These are phyloP conservation scores for Gallinago media DNA, from an alignment of 2,113 vertebrate genomes.

Conservation along the genomic window DNA sequence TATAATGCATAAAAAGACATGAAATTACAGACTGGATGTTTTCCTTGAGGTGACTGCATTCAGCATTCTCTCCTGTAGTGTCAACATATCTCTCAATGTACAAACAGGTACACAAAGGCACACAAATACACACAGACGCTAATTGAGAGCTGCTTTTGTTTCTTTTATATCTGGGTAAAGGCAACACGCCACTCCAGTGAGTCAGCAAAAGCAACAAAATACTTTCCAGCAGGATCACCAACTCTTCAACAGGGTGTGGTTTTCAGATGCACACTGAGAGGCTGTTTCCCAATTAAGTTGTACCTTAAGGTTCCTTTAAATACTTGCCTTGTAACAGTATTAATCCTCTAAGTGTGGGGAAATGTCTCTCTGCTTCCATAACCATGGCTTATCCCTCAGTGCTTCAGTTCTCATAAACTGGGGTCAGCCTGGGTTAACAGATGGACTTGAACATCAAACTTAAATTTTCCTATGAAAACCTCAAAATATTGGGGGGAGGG, in stretches of 20 bases:
- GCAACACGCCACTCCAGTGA: conserved; percentile 12
- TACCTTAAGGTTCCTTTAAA: neutral
- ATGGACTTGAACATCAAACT: neutral
- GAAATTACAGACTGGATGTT: neutral
- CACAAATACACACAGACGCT: neutral
- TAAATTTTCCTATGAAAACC: neutral
- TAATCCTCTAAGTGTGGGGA: neutral
- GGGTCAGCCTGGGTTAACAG: conserved; percentile 12
- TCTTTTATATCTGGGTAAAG: neutral
- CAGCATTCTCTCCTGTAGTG: neutral
- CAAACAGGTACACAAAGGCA: neutral
- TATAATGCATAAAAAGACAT: neutral
- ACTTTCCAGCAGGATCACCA: conserved; percentile 56
- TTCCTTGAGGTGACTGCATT: neutral
- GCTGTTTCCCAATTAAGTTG: neutral
- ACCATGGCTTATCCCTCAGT: neutral
- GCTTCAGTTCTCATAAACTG: neutral
- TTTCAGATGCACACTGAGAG: conserved; percentile 17
- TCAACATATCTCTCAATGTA: neutral
- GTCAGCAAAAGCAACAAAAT: conserved; percentile 64
- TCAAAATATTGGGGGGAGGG: neutral
- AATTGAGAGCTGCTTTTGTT: conserved; percentile 42
- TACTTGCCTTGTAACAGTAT: neutral
- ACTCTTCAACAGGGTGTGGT: conserved; percentile 24
- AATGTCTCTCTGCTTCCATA: neutral